Conservation (phyloP, 2,888 invertebrate genomes). For the Agonopterix arenella region DNA sequence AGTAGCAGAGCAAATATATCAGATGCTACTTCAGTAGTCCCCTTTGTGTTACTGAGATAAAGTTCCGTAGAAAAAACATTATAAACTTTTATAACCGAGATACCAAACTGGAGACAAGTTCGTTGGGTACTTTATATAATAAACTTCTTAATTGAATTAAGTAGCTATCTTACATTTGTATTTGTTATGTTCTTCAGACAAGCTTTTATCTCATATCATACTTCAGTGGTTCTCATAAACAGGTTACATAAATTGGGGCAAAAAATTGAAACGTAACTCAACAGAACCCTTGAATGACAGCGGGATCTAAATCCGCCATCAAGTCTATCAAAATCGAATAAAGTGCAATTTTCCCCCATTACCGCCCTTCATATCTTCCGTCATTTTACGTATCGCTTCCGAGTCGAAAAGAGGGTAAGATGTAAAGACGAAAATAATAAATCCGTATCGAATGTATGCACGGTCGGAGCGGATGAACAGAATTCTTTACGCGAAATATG, state of each 20-base stretch:
- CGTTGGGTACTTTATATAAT: too few relatives aligned
- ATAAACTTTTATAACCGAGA: slow-evolving; percentile 27
- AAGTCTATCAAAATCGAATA: slow-evolving; percentile 75
- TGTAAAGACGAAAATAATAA: slow-evolving; percentile 70
- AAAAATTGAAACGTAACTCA: slow-evolving; percentile 13
- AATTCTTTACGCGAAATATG: slow-evolving; percentile 34
- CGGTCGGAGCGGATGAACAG: slow-evolving; percentile 51
- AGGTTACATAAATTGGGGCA: slow-evolving; percentile 8
- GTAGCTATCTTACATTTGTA: too few relatives aligned
- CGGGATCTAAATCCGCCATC: slow-evolving; percentile 62
- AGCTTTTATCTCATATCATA: too few relatives aligned
- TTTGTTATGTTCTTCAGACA: too few relatives aligned
- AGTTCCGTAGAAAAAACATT: slow-evolving; percentile 37
- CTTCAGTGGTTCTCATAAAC: background rate
- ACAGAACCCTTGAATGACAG: slow-evolving; percentile 49
- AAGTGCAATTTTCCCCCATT: slow-evolving; percentile 74
- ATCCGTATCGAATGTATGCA: slow-evolving; percentile 69
- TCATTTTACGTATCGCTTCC: slow-evolving; percentile 75
- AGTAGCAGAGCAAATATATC: slow-evolving; percentile 39
- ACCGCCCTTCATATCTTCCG: slow-evolving; percentile 72
- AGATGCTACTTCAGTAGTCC: slow-evolving; percentile 62
- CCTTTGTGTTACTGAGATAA: slow-evolving; percentile 46
- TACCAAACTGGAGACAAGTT: slow-evolving; percentile 32
- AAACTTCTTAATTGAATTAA: too few relatives aligned
- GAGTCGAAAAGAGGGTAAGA: slow-evolving; percentile 65